Evolutionary conservation across 2,888 invertebrate species (phyloP).

Genomic region (Ligdia adustata): DNA sequence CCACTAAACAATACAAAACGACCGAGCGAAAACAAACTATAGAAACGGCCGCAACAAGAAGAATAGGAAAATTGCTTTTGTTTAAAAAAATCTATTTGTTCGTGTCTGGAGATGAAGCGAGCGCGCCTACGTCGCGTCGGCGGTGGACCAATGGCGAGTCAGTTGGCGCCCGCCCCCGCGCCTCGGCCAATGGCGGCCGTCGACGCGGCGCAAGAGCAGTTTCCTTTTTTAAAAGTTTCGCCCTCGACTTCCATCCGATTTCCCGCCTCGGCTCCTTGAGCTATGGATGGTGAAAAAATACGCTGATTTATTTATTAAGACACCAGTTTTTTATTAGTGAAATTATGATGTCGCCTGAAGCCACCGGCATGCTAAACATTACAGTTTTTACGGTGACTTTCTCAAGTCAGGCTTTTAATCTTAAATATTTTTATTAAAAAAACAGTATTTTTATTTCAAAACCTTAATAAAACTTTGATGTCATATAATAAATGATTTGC

Average conservation of each 20-base stretch:
- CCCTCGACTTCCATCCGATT: slow-evolving; percentile 82
- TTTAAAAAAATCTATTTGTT: slow-evolving; percentile 83
- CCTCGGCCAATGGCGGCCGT: slow-evolving; percentile 65
- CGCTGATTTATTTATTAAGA: slow-evolving; percentile 77
- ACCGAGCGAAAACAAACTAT: slow-evolving; percentile 79
- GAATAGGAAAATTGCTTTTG: slow-evolving; percentile 84
- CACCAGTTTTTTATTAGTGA: slow-evolving; percentile 69
- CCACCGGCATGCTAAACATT: slow-evolving; percentile 40
- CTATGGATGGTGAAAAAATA: slow-evolving; percentile 77
- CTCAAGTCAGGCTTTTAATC: too few species aligned
- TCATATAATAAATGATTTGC: too few species aligned
- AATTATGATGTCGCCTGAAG: slow-evolving; percentile 76
- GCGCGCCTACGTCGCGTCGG: slow-evolving; percentile 72
- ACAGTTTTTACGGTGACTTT: slow-evolving; percentile 53
- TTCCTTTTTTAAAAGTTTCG: slow-evolving; percentile 83
- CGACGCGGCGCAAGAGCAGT: slow-evolving; percentile 71
- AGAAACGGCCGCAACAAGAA: slow-evolving; percentile 79
- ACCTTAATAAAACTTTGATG: too few species aligned
- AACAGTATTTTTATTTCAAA: too few species aligned
- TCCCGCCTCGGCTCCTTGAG: slow-evolving; percentile 78
- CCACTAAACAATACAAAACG: slow-evolving; percentile 82
- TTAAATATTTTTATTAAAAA: too few species aligned
- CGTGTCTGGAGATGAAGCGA: slow-evolving; percentile 77
- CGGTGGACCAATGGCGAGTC: slow-evolving; percentile 68
- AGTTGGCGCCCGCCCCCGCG: slow-evolving; percentile 70